phyloP scores from a whole-genome alignment of 2,888 invertebrate genomes.

The Cerastis rubricosa region DNA sequence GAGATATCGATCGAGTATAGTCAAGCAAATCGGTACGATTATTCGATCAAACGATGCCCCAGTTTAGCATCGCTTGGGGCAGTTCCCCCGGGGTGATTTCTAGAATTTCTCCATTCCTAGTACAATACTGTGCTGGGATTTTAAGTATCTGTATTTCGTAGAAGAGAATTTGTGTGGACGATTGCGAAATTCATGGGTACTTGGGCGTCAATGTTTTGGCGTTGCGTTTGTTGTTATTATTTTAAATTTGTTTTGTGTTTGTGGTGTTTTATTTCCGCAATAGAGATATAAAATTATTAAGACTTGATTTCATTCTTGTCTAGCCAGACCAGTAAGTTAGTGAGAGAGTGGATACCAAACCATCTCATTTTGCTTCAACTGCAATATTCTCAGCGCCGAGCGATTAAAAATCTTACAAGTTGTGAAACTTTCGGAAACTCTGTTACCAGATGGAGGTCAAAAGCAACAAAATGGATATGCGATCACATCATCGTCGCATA shows the following conservation, averaged over 20 bases:
- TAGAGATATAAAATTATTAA: neutral
- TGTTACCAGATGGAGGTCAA: neutral
- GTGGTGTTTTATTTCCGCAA: no score
- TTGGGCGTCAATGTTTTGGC: neutral
- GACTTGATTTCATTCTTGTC: neutral
- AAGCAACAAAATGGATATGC: neutral
- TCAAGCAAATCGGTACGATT: conserved; percentile 47
- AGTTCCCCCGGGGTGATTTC: conserved; percentile 48
- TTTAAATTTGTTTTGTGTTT: neutral
- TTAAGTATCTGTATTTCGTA: conserved; percentile 23
- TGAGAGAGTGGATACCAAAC: neutral
- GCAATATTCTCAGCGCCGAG: neutral
- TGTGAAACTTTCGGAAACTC: neutral
- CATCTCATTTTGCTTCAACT: neutral
- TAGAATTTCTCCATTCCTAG: conserved; percentile 53
- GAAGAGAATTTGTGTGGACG: neutral
- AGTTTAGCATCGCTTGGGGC: conserved; percentile 48
- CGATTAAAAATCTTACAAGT: neutral
- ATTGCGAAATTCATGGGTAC: conserved; percentile 9
- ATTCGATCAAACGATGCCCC: conserved; percentile 63
- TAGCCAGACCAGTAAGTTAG: neutral
- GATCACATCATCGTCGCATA: neutral
- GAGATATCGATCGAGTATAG: conserved; percentile 28
- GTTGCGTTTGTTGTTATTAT: neutral
- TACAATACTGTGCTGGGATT: conserved; percentile 32